Evolutionary conservation across 2,113 vertebrate species (phyloP).

Genomic region (Cisticola juncidis): DNA sequence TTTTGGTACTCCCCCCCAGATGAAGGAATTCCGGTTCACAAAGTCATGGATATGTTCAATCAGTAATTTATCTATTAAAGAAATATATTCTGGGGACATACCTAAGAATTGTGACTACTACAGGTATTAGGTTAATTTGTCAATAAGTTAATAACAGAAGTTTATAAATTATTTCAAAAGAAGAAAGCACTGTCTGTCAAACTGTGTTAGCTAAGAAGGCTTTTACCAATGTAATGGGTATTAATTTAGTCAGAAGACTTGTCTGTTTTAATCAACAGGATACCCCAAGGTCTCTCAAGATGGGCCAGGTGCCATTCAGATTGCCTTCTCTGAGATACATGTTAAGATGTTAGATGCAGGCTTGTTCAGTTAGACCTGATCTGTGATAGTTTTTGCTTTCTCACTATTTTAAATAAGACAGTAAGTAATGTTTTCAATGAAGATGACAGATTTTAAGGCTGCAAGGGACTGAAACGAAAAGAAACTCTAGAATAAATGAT

Average conservation of each 20-base stretch:
- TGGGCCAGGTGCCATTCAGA: neutral
- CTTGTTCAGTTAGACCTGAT: neutral
- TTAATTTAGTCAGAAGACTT: neutral
- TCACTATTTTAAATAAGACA: neutral
- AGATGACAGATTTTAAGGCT: neutral
- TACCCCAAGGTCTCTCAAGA: neutral
- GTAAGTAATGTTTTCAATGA: neutral
- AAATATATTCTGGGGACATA: neutral
- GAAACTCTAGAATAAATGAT: neutral
- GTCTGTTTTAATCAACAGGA: neutral
- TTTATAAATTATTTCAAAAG: neutral
- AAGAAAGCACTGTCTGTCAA: neutral
- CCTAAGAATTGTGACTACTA: neutral
- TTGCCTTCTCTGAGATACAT: rapidly evolving
- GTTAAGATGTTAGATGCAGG: neutral
- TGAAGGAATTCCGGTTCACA: neutral
- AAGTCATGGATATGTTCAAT: neutral
- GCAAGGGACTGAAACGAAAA: neutral
- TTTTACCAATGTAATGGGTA: neutral
- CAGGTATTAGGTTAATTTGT: neutral
- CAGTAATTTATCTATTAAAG: neutral
- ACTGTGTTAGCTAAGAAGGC: neutral
- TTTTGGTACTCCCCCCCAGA: neutral
- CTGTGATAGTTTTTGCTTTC: neutral
- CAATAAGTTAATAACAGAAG: neutral